Evolutionary conservation across 2,888 invertebrate genomes (phyloP), one percentile per base, ranked within the genome.

Genomic region (Nomada hirtipes): DNA sequence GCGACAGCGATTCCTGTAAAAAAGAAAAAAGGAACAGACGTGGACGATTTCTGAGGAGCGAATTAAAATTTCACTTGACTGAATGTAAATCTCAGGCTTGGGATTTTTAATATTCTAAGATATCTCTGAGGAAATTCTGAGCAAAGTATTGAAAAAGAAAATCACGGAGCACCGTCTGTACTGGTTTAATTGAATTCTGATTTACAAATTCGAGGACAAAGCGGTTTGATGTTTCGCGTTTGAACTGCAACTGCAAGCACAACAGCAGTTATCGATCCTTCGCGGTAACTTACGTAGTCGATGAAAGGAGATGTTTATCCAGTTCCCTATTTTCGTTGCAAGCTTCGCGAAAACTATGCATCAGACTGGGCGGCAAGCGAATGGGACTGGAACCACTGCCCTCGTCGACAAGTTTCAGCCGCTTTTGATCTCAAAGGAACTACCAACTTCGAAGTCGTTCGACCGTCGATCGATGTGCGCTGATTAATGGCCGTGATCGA

Each of bases 401-500:
- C 47, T 11, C 15, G 47, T 75, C 60, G 59, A 50, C 50, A 29
- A 80, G 60, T 73, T 84, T 63, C 53, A 60, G 70, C 78, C 73
- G 68, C 52, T 83, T 72, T 57, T 72, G 9, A 52, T 75, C 55
- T 83, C 72, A 64, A 67, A 72, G 75, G 76, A 55, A 15, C 61
- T 26, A 53, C 42, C 53, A 77, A 59, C 69, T 71, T 55, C 44
- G 50, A 53, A 44, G 57, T 52, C 60, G 61, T 80, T 74, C 69
- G 60, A 77, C 57, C 70, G 53, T 23, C 75, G 75, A 64, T 69
- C 82, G 71, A 67, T 47, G 67, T 53, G 63, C 74, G 61, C 72
- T 79, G 83, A 86, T 88, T 88, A 88, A 81, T 71, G 80, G 72
- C 47, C 47, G 20, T 73, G 77, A 67, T 79, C 77, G 74, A 61